phyloP scores from a whole-genome alignment of 1,140 invertebrate genomes.

The Paraescarpia echinospica region DNA sequence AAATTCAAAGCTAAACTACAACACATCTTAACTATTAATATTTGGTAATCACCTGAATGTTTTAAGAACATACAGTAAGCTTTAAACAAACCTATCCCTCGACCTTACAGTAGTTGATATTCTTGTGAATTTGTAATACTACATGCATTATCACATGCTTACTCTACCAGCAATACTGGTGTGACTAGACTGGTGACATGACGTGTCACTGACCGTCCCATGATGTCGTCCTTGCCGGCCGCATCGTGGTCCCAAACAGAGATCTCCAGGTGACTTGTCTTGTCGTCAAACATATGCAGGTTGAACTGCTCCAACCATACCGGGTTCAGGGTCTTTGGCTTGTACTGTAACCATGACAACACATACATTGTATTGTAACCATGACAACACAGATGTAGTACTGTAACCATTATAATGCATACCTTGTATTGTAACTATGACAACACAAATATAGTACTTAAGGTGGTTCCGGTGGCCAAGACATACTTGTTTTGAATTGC shows the following conservation, averaged over 20 bases:
- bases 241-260: constrained; percentile 87
- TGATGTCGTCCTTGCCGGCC: constrained; percentile 79
- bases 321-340: constrained; percentile 69
- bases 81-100: no score
- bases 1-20: no score
- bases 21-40: no score
- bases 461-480: no score
- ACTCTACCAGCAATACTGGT: no score
- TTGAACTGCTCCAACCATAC: constrained; percentile 97
- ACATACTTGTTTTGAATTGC: no score
- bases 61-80: no score
- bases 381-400: neutral
- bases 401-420: neutral
- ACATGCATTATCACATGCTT: no score
- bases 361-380: neutral
- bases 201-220: constrained; percentile 60
- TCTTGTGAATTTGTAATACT: no score
- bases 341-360: constrained; percentile 70
- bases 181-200: neutral
- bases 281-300: constrained; percentile 91
- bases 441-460: neutral
- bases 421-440: neutral
- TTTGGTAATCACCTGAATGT: no score
- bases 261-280: constrained; percentile 82
- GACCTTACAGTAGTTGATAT: no score